These are phyloP conservation scores for Fulica atra DNA, from an alignment of 2,113 vertebrate genomes.

Conservation along the genomic window DNA sequence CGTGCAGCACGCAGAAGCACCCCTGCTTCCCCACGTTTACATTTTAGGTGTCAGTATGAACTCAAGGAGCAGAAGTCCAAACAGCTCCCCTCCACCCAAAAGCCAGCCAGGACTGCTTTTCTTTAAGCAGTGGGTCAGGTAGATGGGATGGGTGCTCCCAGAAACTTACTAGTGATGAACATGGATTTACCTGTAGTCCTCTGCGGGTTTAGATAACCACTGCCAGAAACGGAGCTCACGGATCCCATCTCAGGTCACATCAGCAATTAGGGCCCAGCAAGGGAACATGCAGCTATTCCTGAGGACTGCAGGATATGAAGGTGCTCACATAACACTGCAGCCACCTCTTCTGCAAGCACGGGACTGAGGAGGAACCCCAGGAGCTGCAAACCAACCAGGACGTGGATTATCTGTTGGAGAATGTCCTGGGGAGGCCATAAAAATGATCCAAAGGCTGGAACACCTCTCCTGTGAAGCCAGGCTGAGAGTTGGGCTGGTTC, in stretches of 20 bases:
- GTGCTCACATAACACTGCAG: accelerated
- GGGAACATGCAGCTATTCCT: not conserved
- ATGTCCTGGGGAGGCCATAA: no score
- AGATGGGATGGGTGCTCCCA: not conserved
- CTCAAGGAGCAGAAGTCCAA: not conserved
- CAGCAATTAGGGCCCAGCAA: not conserved
- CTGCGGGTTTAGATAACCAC: not conserved
- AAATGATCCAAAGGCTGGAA: no score
- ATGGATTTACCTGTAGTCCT: not conserved
- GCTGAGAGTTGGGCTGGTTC: no score
- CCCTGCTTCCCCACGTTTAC: not conserved
- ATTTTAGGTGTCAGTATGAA: not conserved
- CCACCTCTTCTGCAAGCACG: accelerated
- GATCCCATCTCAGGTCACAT: not conserved
- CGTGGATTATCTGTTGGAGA: no score
- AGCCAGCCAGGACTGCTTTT: not conserved
- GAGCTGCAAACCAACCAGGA: not conserved
- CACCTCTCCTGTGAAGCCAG: no score
- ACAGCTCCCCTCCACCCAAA: not conserved
- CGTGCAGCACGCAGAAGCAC: not conserved
- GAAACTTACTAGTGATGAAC: not conserved
- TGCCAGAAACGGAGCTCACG: not conserved
- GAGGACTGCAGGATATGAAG: accelerated
- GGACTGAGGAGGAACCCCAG: not conserved
- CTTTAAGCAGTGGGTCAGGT: not conserved